phyloP scores from a whole-genome alignment of 2,888 invertebrate species.

The Nemoura dubitans region DNA sequence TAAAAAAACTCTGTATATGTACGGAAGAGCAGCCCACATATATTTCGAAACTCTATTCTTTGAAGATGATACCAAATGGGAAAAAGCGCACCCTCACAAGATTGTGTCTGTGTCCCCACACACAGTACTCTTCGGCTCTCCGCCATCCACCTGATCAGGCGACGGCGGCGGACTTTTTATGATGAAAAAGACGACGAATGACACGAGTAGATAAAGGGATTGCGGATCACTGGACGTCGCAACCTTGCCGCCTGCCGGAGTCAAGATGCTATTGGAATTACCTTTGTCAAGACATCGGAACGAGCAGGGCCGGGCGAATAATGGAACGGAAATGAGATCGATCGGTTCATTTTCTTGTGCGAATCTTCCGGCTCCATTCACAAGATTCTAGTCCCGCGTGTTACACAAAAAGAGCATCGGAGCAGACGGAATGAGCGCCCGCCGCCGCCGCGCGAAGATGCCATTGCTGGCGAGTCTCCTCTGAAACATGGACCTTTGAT shows the following conservation, averaged over 20 bases:
- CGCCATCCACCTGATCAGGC: neutral
- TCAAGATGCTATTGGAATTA: constrained; percentile 38
- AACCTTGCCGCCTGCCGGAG: neutral
- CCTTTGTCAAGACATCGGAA: constrained; percentile 34
- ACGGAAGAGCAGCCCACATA: neutral
- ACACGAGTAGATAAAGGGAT: neutral
- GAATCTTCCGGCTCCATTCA: constrained; percentile 33
- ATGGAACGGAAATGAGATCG: constrained; percentile 43
- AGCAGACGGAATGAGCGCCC: neutral
- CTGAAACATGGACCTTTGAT: neutral
- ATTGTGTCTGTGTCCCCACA: neutral
- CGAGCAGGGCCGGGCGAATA: constrained; percentile 5
- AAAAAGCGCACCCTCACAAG: neutral
- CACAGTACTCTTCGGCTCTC: neutral
- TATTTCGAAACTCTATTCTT: neutral
- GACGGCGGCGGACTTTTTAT: neutral
- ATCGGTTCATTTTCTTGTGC: constrained; percentile 37
- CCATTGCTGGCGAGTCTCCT: neutral
- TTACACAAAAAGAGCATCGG: constrained; percentile 13
- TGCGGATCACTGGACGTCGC: constrained; percentile 7
- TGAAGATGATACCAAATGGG: neutral
- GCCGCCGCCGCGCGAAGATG: neutral
- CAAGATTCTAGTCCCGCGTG: neutral
- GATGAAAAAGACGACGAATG: constrained; percentile 30
- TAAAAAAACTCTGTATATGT: too few species aligned